Base-by-base conservation (phyloP, 53 echinoderm and acorn worm genomes). In the Arbacia lixula region DNA sequence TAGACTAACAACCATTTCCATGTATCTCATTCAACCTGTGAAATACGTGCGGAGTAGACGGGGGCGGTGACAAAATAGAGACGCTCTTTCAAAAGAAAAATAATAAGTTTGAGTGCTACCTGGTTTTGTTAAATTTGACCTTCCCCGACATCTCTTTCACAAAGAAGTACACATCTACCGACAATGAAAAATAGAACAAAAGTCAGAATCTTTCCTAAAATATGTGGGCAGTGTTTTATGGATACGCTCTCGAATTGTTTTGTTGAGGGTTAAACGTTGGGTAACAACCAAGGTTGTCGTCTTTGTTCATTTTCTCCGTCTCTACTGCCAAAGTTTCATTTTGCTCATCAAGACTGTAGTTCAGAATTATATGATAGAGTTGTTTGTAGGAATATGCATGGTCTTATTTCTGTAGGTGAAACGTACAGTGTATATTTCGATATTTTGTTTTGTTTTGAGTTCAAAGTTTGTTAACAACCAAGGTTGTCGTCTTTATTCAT, bases 71-170 rank as follows among this genome's bases (percentile, higher is more conserved):
- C 69, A 69, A 69, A 69, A 69, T 43, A 43, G 25, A 41, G 69
- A 69, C 40, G 43, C 37, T 41, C n/a, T 68, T 26, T 27, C 42
- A 26, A 69, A 69, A n/a, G n/a, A n/a, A n/a, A n/a, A n/a, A n/a
- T 26, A 69, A 69, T 37, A 69, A 69, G 40, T 42, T 69, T 69
- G 69, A 69, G 69, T 69, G 69, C 41, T 69, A 26, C 41, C 41
- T 6, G 14, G 41, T 17, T 35, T 69, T 69, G 69, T 69, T 43
- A 40, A 5, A 69, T 42, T 43, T 69, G 69, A 69, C 69, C 69
- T 69, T 41, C 43, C 40, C 3, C 69, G 69, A 69, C 43, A 69
- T 69, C 28, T 69, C 41, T 3, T 69, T 69, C 27, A 43, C 40
- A 42, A 69, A 42, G 69, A 69, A 69, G 40, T 69, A 69, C 69